Evolutionary conservation across 2,113 vertebrate genomes (phyloP).

Genomic region (Spermophilus dauricus): DNA sequence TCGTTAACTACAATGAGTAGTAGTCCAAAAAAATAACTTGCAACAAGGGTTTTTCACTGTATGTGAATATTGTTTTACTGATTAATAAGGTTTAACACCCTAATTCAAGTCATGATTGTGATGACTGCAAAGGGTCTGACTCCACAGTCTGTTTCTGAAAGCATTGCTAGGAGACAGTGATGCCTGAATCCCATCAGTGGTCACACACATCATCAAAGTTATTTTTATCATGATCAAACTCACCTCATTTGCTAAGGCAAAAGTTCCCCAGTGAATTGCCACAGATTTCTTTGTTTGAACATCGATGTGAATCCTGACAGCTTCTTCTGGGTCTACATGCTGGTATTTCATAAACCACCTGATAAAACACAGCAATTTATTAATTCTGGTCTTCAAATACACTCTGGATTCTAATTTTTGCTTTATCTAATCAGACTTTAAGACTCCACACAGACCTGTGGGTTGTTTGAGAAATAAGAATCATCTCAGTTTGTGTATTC

Average conservation of each 20-base stretch:
- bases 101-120: neutral
- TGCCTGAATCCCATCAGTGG: neutral
- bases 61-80: neutral
- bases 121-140: neutral
- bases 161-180: neutral
- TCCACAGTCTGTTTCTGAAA: neutral
- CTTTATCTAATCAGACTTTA: conserved; percentile 17
- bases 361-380: conserved; percentile 78
- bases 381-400: conserved; percentile 39
- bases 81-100: neutral
- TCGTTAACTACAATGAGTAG: conserved; percentile 10
- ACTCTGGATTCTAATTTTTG: neutral
- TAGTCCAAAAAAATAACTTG: neutral
- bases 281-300: conserved; percentile 95
- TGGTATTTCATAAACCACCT: conserved; percentile 97
- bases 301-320: conserved; percentile 96
- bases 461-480: neutral
- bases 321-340: conserved; percentile 96
- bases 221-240: neutral
- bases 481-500: neutral
- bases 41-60: neutral
- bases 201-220: neutral
- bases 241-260: conserved; percentile 97
- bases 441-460: neutral
- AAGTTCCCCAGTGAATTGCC: conserved; percentile 98